Base-by-base conservation (phyloP, 2,797 vertebrate genomes). In the Cryptoprocta ferox region DNA sequence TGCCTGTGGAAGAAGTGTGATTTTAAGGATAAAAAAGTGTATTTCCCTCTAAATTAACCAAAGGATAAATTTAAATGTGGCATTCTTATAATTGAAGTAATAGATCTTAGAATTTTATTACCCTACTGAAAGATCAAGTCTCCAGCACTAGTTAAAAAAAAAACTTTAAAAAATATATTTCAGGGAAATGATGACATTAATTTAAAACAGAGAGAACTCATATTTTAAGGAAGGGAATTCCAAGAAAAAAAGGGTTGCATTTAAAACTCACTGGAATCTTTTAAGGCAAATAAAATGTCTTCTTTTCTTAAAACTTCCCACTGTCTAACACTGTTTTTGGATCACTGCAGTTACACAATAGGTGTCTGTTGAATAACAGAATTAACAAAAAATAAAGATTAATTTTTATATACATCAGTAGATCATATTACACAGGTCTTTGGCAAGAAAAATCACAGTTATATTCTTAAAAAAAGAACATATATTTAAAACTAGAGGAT, bases 81-180 rank as follows among this genome's bases (percentile, higher is more conserved):
- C 85, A 81, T 91, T 84, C 65, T 89, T 98, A 92, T 93, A 98
- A 97, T 98, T 97, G 97, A 63, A 92, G 95, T 82, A 96, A 97
- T 93, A 65, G 28, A 97, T 97, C 21, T 96, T 96, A 82, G 28
- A 91, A 71, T 92, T 98, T 71, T 93, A 80, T 96, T 97, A 95
- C 92, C 56, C 37, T 89, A 94, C 59, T 66, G 92, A 98, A 97
- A 92, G 78, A 96, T 7, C 75, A 98, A 96, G 89, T 96, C n/a
- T 92, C 26, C 4, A 53, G 63, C 15, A 97, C 32, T 50, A 61
- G 68, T 93, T 91, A 56, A 94, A 92, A 32, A 4, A 42, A 16
- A 85, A 14, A 80, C 19, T 61, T 53, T 26, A 9, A 93, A 87
- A 96, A 96, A 94, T 63, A 21, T 0, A 0, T 92, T 91, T 94